Percentiles rank a stretch among this genome's conserved stretches.
phyloP scores from a whole-genome alignment of 2,113 vertebrate genomes.

The Phasianus colchicus region DNA sequence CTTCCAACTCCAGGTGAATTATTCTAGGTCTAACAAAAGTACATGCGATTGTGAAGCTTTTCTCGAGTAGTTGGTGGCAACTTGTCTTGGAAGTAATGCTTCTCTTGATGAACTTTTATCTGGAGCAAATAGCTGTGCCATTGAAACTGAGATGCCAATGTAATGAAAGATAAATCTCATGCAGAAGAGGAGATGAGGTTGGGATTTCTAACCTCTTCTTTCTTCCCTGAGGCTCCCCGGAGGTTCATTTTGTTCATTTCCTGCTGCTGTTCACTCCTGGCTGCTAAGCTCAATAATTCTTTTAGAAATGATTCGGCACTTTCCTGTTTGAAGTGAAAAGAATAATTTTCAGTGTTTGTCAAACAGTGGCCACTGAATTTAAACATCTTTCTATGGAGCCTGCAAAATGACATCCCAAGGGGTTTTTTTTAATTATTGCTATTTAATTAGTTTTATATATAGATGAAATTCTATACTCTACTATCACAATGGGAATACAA shows the following conservation, averaged over 20 bases:
- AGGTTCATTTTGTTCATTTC: slow-evolving; percentile 28
- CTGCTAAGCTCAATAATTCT: background rate
- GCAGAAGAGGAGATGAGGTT: background rate
- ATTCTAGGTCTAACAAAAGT: background rate
- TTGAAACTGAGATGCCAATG: background rate
- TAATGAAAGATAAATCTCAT: background rate
- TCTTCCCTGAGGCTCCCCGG: background rate
- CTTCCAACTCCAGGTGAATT: background rate
- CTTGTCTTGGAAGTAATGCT: background rate
- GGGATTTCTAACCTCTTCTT: background rate
- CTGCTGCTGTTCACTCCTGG: background rate
- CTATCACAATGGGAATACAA: background rate
- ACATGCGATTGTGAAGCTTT: background rate
- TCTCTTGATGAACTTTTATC: background rate
- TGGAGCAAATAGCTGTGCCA: background rate
- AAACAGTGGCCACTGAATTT: background rate
- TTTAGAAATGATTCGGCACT: background rate
- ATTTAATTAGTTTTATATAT: background rate
- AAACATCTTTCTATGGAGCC: background rate
- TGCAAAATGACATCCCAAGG: background rate
- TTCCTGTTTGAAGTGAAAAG: background rate
- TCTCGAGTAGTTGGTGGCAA: background rate
- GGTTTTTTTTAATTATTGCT: background rate
- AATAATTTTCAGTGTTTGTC: background rate
- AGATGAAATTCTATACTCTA: background rate